A percentile compares a stretch with the other conserved stretches of the same genome.
phyloP scores from a whole-genome alignment of 2,888 invertebrate species.

The Clitarchus hookeri region DNA sequence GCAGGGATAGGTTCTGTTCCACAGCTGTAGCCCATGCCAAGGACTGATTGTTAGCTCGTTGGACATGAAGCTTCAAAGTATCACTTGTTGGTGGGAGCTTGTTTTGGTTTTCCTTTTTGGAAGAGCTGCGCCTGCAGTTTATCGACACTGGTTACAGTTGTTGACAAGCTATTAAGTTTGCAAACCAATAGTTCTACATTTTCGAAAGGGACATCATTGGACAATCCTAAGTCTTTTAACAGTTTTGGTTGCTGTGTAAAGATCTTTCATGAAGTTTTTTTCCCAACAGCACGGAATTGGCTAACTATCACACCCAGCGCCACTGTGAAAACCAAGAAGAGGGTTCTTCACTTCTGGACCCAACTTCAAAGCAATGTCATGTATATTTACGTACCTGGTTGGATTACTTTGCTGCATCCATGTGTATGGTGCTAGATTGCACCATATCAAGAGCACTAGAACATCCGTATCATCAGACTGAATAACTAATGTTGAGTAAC shows the following conservation, averaged over 20 bases:
- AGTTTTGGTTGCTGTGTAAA: background rate
- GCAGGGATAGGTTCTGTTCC: background rate
- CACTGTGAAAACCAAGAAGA: background rate
- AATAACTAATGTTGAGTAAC: conserved; percentile 6
- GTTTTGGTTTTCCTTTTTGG: conserved; percentile 1
- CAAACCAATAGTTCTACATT: background rate
- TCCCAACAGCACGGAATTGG: background rate
- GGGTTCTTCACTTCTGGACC: background rate
- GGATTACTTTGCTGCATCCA: background rate
- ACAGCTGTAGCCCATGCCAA: background rate
- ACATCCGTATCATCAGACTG: conserved; percentile 15
- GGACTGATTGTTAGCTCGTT: conserved; percentile 3
- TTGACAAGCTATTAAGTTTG: too few species aligned
- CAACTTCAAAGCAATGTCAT: conserved; percentile 2
- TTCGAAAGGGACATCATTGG: background rate
- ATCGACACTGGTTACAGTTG: background rate
- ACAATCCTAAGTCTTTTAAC: background rate
- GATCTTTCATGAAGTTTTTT: conserved; percentile 8
- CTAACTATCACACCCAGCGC: background rate
- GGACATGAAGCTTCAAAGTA: background rate
- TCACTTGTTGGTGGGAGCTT: background rate
- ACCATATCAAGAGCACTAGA: background rate
- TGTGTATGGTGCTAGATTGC: background rate
- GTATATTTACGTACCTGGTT: background rate
- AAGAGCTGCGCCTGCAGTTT: background rate